Conservation (phyloP, 2,113 vertebrate genomes). For the Sciurus niger region DNA sequence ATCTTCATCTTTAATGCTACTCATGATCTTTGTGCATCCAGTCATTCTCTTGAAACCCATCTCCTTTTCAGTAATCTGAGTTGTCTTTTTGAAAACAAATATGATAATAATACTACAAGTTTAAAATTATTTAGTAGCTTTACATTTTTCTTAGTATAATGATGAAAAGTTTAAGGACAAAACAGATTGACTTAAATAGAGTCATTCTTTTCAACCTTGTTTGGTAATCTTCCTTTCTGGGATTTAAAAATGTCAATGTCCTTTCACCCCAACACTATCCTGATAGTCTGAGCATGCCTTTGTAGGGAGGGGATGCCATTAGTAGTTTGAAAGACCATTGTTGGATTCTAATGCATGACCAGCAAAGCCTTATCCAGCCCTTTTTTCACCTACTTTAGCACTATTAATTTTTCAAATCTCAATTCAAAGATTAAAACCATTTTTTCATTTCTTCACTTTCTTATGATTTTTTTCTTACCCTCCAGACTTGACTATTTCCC, state of each 20-base stretch:
- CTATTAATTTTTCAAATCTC: neutral
- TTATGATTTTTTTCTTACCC: neutral
- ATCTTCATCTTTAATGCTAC: neutral
- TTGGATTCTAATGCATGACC: neutral
- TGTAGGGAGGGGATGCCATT: fast-evolving
- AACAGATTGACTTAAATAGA: neutral
- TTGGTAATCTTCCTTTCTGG: neutral
- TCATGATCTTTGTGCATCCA: neutral
- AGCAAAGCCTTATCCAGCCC: neutral
- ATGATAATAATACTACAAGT: neutral
- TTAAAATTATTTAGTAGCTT: neutral
- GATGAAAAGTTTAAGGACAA: neutral
- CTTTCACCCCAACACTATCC: neutral
- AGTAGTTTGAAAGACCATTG: neutral
- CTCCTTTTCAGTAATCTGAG: neutral
- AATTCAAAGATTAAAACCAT: neutral
- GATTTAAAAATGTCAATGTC: neutral
- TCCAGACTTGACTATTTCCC: neutral
- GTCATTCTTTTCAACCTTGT: neutral
- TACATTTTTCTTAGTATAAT: neutral
- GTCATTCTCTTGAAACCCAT: neutral
- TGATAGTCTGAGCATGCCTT: neutral
- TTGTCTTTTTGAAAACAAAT: neutral
- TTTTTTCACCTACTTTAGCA: neutral
- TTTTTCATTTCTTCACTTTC: neutral